Evolutionary conservation across 2,888 invertebrate species (phyloP), one percentile per base, ranked within the genome.

Genomic region (Ethmia dodecea): DNA sequence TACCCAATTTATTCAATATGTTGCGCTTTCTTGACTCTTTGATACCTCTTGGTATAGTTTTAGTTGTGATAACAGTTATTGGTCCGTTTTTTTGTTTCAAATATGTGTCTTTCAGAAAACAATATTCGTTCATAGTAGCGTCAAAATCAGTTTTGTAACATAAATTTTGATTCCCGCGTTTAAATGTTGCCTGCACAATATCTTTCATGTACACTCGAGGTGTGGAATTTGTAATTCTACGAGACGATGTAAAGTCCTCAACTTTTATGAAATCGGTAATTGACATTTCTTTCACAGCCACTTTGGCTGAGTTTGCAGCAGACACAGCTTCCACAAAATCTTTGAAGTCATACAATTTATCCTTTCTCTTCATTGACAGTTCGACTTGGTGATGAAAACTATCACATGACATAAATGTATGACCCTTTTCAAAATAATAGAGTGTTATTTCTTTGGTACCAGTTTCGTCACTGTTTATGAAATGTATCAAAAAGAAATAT

Each of bases 141-240:
- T 18, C 18, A 1, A 18, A 9, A 3, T 18, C 18, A 2, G 18
- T 18, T 18, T 18, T 18, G 3, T 18, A 18, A 18, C 2, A 2
- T 3, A 18, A 2, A 18, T 18, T 1, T 1, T 1, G 1, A 3
- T 1, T 1, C 1, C 18, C 18, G 5, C 18, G 2, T 18, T 3
- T 18, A 3, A 18, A 18, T 2, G 18, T 18, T 2, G 18, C 2
- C 3, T 18, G 1, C 2, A 18, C 18, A 1, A 18, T 52, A 20
- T 49, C 40, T 33, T 42, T 42, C 27, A 49, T 31, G 28, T 52
- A 52, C 1, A 44, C 49, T 31, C 49, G 39, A 4, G 52, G 47
- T 20, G 39, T 45, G 3, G 48, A 47, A 5, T 18, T 48, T 41
- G 52, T 46, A 13, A 51, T 37, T 24, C 49, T 32, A 37, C 52